Percentiles rank a stretch among this genome's conserved stretches.
Conservation (phyloP, 2,797 vertebrate genomes). For the Esox masquinongy region DNA sequence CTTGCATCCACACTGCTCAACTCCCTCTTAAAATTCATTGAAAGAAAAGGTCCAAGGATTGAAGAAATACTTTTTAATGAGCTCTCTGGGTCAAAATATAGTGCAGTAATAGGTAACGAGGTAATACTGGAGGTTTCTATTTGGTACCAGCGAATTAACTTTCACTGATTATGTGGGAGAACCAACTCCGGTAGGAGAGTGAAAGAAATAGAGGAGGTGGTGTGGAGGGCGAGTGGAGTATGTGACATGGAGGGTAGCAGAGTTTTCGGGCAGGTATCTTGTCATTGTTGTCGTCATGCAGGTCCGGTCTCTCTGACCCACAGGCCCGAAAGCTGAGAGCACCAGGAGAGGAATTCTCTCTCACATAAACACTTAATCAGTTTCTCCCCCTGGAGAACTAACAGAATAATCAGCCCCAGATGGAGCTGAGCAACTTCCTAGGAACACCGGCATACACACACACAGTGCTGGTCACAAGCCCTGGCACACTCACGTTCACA, state of each 20-base stretch:
- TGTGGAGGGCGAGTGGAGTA: conserved; percentile 4
- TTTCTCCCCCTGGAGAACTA: conserved; percentile 7
- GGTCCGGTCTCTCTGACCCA: conserved; percentile 11
- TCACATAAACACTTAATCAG: conserved; percentile 34
- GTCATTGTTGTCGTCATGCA: conserved; percentile 14
- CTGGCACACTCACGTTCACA: neutral
- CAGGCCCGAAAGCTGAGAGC: neutral
- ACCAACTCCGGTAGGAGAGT: conserved; percentile 5
- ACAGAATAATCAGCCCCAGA: conserved; percentile 36
- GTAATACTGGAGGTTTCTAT: neutral
- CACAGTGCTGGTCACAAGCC: neutral
- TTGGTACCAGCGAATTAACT: neutral
- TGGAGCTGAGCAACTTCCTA: conserved; percentile 12
- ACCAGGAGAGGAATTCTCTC: conserved; percentile 17
- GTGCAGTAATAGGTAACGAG: neutral
- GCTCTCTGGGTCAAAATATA: too few species aligned
- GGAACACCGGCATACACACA: neutral
- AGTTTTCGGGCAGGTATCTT: neutral
- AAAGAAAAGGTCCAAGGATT: neutral
- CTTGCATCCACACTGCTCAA: neutral
- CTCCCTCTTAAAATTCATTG: neutral
- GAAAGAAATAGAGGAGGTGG: too few species aligned
- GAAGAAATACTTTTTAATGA: neutral
- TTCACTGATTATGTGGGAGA: neutral
- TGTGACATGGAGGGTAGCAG: neutral